Conservation (phyloP, 2,797 vertebrate species). For the Mus spretus region DNA sequence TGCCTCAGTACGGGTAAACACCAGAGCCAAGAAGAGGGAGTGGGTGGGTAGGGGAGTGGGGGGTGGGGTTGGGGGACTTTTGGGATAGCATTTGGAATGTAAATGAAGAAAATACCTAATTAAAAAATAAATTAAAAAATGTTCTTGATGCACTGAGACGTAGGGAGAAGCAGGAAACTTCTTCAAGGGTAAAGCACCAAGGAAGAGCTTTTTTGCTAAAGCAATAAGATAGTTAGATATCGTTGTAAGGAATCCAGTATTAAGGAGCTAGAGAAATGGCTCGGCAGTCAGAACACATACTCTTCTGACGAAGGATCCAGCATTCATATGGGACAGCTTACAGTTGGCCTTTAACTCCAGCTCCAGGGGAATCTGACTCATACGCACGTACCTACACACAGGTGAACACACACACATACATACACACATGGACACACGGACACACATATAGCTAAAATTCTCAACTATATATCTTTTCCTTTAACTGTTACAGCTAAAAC, state of each 20-base stretch:
- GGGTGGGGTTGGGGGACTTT: no score
- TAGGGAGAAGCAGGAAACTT: neutral
- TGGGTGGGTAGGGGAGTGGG: no score
- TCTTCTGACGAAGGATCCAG: no score
- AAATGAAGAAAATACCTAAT: no score
- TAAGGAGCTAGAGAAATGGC: neutral
- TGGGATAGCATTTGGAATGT: no score
- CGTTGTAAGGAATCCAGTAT: neutral
- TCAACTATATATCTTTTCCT: neutral
- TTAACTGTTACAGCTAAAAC: neutral
- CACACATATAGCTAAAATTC: neutral
- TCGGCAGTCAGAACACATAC: neutral
- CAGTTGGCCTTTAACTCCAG: neutral
- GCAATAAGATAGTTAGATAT: neutral
- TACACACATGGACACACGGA: neutral
- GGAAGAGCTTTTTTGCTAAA: neutral
- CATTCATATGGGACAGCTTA: neutral
- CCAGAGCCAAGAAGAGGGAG: no score
- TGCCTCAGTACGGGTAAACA: no score
- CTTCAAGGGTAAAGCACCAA: neutral
- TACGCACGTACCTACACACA: neutral
- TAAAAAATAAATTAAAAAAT: neutral
- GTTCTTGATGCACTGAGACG: neutral
- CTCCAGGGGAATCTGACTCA: neutral
- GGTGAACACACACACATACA: neutral